Conservation (phyloP, 2,113 vertebrate species). For the Percina caprodes region DNA sequence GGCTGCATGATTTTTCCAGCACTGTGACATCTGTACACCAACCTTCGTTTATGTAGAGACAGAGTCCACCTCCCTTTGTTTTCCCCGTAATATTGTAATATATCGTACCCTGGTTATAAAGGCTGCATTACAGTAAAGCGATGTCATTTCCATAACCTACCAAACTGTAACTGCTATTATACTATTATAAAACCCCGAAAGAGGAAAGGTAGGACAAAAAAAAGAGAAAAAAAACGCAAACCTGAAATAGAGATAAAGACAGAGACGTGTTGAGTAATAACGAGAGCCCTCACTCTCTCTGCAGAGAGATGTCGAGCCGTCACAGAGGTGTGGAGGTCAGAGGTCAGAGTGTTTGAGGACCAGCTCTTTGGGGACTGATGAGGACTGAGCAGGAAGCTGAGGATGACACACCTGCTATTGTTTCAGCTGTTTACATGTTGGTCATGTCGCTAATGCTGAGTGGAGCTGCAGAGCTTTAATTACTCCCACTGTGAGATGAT, state of each 20-base stretch:
- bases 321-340: constrained; percentile 22
- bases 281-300: not conserved
- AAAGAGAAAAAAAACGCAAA: not conserved
- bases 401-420: constrained; percentile 34
- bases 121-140: too few relatives aligned
- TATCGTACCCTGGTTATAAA: too few relatives aligned
- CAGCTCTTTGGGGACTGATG: constrained; percentile 16
- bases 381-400: constrained; percentile 23
- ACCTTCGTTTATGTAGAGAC: too few relatives aligned
- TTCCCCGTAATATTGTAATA: too few relatives aligned
- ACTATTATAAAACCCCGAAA: not conserved
- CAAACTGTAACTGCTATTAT: too few relatives aligned
- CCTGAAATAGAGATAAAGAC: not conserved
- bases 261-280: not conserved
- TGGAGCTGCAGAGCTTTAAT: not conserved
- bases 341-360: constrained; percentile 36
- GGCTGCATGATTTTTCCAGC: too few relatives aligned
- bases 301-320: not conserved
- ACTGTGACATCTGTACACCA: too few relatives aligned
- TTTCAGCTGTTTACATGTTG: not conserved
- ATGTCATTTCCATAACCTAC: too few relatives aligned
- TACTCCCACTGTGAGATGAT: not conserved
- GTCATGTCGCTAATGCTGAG: not conserved
- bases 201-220: not conserved
- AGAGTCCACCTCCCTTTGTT: too few relatives aligned